Conservation (phyloP, 2,113 vertebrate genomes). For the Urocynchramus pylzowi region DNA sequence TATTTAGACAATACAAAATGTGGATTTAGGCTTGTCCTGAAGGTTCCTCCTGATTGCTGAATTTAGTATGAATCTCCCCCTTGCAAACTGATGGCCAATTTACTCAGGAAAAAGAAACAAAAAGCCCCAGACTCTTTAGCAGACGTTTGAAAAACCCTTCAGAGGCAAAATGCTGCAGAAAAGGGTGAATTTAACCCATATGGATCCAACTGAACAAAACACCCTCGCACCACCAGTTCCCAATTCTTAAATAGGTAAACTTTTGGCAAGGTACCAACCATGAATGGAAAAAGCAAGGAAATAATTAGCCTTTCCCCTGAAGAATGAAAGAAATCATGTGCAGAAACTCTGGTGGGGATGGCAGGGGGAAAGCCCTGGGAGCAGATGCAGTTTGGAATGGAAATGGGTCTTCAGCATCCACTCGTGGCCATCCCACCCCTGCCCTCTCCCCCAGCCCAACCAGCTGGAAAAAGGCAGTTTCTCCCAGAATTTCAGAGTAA, state of each 20-base stretch:
- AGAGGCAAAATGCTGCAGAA: background rate
- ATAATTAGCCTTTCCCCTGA: background rate
- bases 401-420: background rate
- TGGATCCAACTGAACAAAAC: background rate
- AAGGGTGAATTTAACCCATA: background rate
- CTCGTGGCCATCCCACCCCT: background rate
- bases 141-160: background rate
- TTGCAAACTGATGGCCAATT: background rate
- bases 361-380: background rate
- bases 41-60: background rate
- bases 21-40: background rate
- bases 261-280: background rate
- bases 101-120: background rate
- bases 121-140: background rate
- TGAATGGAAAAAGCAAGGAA: constrained; percentile 17
- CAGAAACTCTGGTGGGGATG: background rate
- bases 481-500: background rate
- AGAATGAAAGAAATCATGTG: background rate
- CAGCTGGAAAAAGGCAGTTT: background rate
- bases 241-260: background rate
- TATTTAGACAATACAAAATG: background rate
- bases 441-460: background rate
- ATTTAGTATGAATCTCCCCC: background rate
- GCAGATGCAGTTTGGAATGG: background rate
- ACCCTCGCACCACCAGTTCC: background rate